Conservation (phyloP, 2,888 invertebrate species). For the Agrotis exclamationis region DNA sequence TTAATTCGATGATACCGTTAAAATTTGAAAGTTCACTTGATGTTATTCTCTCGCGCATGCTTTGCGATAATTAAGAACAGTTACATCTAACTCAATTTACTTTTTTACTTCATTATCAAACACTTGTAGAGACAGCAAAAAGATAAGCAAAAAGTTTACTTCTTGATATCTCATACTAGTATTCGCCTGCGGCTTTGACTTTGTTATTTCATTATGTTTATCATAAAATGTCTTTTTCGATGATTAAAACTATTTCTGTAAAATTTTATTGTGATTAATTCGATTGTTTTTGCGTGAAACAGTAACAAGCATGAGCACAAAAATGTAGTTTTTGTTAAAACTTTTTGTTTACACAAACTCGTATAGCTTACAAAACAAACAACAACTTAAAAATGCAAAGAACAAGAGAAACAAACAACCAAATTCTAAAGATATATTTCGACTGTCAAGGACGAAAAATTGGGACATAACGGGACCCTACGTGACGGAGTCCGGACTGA, state of each 20-base stretch:
- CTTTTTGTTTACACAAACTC: no score
- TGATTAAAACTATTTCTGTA: no score
- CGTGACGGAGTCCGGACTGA: conserved; percentile 75
- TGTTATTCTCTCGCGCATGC: conserved; percentile 42
- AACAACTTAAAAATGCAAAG: conserved; percentile 15
- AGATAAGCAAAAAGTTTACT: background rate
- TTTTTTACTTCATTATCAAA: conserved; percentile 7
- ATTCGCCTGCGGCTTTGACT: no score
- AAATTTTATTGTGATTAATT: no score
- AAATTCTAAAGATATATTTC: conserved; percentile 67
- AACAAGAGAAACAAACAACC: conserved; percentile 46
- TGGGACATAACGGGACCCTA: conserved; percentile 80
- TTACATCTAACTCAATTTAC: conserved; percentile 12
- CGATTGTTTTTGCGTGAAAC: no score
- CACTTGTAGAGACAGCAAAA: no score
- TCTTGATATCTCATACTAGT: no score
- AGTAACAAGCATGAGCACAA: no score
- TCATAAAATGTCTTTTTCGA: no score
- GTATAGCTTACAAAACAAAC: background rate
- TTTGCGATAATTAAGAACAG: conserved; percentile 36
- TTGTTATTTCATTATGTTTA: no score
- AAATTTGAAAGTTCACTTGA: conserved; percentile 43
- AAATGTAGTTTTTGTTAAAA: no score
- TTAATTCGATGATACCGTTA: conserved; percentile 34
- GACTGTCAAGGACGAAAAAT: conserved; percentile 80